Base-by-base conservation (phyloP, 2,113 vertebrate species). In the Hypocryptadius cinnamomeus region DNA sequence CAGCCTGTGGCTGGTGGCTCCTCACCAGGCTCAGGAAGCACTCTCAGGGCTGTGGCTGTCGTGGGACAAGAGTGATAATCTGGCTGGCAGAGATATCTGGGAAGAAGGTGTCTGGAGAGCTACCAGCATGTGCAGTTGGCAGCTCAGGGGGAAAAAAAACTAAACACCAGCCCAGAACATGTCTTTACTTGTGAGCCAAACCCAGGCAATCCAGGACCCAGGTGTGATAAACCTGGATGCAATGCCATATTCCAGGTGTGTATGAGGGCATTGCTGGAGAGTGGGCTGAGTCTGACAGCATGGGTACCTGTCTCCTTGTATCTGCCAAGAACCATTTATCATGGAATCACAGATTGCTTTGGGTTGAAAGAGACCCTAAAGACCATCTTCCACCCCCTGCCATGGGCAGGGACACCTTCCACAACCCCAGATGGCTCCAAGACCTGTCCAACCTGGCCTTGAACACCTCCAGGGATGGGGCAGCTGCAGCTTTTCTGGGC, bases 371-470 rank as follows among this genome's bases (percentile, higher is more conserved):
- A 11, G 40, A 63, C 79, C 31, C 61, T 13, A 61, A 61, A 73
- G 15, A 3, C 0, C 40, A 82, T 33, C 31, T 13, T 47, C 40
- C 35, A 69, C 4, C 6, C 37, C 15, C 53, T 74, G n/a, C n/a
- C 47, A 47, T 15, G 16, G 53, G 40, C 47, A 76, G 47, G 47
- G 25, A 47, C 30, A 54, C 8, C 17, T 61, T 27, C 40, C 63
- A 48, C 25, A 20, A 37, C 4, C 11, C 30, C 47, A 76, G 54
- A 11, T 4, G 1, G 5, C 30, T 82, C 61, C 30, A 53, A 69
- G 39, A n/a, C 21, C 47, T 0, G 0, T 27, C 1, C n/a, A 54
- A 0, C 25, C 48, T 42, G 47, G 40, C 21, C 25, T 48, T 31
- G 25, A 0, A 15, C 54, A 69, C 47, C 61, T 19, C 24, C 21